Base-by-base conservation (phyloP, 2,888 invertebrate species). In the Teinopalpus imperialis region DNA sequence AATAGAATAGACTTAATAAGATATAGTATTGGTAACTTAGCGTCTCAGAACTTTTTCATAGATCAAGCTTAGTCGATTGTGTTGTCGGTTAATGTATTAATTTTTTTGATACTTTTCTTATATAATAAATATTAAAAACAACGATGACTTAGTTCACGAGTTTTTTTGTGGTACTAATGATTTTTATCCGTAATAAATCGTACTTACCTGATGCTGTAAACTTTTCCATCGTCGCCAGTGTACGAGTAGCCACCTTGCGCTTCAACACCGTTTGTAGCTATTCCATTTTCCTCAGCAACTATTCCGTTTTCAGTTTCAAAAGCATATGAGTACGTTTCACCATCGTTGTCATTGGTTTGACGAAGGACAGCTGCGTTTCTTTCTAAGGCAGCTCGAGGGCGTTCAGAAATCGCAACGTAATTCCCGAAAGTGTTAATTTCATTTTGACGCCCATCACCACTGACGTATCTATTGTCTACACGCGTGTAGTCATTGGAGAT, bases 241-340 rank as follows among this genome's bases (percentile, higher is more conserved):
- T 86, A 88, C 3, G 83, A 74, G 44, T 64, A 87, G 1, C 80
- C 78, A 21, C 88, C 87, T 51, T 83, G 79, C 54, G 85, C 81
- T 42, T 75, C 75, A 0, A 85, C 87, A 10, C 87, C 87, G 35
- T 87, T 75, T 3, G 76, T 76, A 1, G 83, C 87, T 1, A 83
- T 77, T 12, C 86, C 87, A 48, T 53, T 79, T 43, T 87, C 86
- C 44, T 86, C 85, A 47, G 78, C 87, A 44, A 55, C 62, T 24
- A 88, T 87, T 1, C 87, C 87, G 48, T 87, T 87, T 43, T 86
- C 81, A 24, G 87, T 86, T 52, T 88, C 85, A 54, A 69, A 87
- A 42, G 76, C 72, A 31, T 79, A 87, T 0, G 80, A 66, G 51
- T 75, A 87, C 23, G 66, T 69, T 36, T 87, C 80, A 48, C 85